Percentiles rank a stretch among this genome's conserved stretches.
phyloP scores from a whole-genome alignment of 2,113 vertebrate species.

The Caretta caretta region DNA sequence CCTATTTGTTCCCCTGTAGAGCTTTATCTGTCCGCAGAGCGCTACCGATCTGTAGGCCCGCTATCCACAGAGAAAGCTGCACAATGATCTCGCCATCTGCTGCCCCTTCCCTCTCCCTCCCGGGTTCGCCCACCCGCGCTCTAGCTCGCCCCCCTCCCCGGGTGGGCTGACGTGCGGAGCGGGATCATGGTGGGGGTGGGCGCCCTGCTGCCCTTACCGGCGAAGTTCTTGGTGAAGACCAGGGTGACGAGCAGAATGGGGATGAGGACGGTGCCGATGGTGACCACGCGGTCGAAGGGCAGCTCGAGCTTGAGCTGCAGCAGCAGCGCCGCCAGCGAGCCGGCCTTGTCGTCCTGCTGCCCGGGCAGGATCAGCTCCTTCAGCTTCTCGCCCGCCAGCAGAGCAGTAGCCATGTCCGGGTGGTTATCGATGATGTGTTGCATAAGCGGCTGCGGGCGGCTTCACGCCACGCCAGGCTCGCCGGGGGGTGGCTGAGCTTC shows the following conservation, averaged over 20 bases:
- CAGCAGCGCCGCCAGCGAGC: constrained; percentile 91
- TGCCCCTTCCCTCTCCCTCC: not conserved
- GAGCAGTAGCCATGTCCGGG: constrained; percentile 98
- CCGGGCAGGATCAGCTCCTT: constrained; percentile 97
- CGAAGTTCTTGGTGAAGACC: constrained; percentile 98
- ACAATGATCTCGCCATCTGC: not conserved
- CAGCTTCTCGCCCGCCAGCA: constrained; percentile 98
- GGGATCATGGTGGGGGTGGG: not conserved
- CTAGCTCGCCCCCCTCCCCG: no score
- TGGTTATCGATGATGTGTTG: constrained; percentile 98
- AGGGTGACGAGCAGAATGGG: constrained; percentile 97
- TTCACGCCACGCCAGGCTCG: constrained; percentile 54
- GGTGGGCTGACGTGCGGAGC: no score
- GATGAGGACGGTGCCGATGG: constrained; percentile 97
- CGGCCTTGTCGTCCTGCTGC: constrained; percentile 94
- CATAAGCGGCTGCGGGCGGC: constrained; percentile 83
- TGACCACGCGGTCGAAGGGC: constrained; percentile 97
- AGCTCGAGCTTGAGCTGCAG: constrained; percentile 97
- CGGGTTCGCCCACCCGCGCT: not conserved
- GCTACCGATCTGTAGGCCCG: not conserved
- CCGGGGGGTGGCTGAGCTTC: not conserved
- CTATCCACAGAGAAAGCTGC: no score
- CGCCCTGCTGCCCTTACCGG: constrained; percentile 85
- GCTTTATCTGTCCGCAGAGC: no score
- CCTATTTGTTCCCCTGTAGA: no score